phyloP scores from a whole-genome alignment of 2,113 vertebrate species.

The Bettongia penicillata region DNA sequence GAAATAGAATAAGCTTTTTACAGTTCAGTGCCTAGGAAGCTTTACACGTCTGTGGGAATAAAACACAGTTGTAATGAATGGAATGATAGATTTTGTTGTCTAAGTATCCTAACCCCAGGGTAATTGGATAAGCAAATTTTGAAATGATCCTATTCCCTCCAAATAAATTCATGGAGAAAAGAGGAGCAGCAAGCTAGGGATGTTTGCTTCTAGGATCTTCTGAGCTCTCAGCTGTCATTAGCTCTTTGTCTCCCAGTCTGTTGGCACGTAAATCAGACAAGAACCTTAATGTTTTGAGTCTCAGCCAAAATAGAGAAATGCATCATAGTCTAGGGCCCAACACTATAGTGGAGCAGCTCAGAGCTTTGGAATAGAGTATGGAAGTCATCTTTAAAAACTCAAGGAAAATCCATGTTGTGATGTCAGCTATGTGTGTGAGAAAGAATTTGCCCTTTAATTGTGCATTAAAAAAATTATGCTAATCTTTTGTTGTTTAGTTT shows the following conservation, averaged over 20 bases:
- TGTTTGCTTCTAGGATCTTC: neutral
- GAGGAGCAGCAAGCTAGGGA: neutral
- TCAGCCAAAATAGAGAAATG: neutral
- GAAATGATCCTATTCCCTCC: neutral
- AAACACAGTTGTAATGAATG: neutral
- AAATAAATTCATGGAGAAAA: neutral
- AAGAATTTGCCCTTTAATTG: neutral
- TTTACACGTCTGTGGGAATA: neutral
- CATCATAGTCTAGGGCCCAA: neutral
- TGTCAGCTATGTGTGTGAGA: neutral
- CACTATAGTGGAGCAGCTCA: neutral
- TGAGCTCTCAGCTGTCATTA: neutral
- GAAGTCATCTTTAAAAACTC: neutral
- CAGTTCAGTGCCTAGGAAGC: neutral
- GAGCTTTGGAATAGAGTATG: neutral
- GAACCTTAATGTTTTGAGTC: neutral
- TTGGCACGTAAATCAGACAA: neutral
- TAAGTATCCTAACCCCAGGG: neutral
- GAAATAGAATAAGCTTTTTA: neutral
- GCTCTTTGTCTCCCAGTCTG: neutral
- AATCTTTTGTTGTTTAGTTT: neutral
- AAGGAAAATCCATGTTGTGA: neutral
- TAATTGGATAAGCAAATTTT: neutral
- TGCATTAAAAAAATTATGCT: neutral
- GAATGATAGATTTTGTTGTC: neutral